Evolutionary conservation across 1,140 invertebrate genomes (phyloP), one percentile per base, ranked within the genome.

Genomic region (Acromyrmex heyeri): DNA sequence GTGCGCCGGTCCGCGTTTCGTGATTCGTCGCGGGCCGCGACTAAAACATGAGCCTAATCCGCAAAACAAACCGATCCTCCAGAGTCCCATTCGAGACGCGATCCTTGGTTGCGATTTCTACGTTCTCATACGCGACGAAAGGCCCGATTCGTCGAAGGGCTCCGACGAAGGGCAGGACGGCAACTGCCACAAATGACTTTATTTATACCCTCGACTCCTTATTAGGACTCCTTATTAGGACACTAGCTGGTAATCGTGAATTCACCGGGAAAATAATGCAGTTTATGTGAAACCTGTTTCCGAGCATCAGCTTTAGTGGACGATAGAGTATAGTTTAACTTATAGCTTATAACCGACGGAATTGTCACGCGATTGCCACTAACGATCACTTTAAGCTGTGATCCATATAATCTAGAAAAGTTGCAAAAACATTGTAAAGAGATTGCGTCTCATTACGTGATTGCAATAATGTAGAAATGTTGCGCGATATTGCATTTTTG

Each of bases 31-130:
- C 81, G 88, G 79, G n/a, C 69, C 27, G 79, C 88, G 77, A 85
- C 69, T 90, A 90, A 90, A 90, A 90, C 86, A 90, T 86, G 88
- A 81, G 88, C 73, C 89, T 90, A 90, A 90, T 90, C 88, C 88
- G 78, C 88, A 89, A 90, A 90, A 90, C 88, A 90, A 90, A 90
- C 88, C 88, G 73, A 89, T 72, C 67, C 44, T n/a, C 57, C 12
- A 27, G 65, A 75, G 55, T 65, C 48, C 64, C 53, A 69, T 44
- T 79, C 50, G 70, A 30, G 24, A 62, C 30, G 18, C 27, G 16
- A 44, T 34, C 18, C 67, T 76, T 16, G 53, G 14, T 38, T 27
- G 64, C 4, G 81, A 59, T 27, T 44, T 65, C 55, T 50, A 5
- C 38, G 30, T 64, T 61, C 18, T 27, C 44, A 24, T 72, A 87